Conservation (phyloP, 2,113 vertebrate species). For the Lethenteron reissneri region DNA sequence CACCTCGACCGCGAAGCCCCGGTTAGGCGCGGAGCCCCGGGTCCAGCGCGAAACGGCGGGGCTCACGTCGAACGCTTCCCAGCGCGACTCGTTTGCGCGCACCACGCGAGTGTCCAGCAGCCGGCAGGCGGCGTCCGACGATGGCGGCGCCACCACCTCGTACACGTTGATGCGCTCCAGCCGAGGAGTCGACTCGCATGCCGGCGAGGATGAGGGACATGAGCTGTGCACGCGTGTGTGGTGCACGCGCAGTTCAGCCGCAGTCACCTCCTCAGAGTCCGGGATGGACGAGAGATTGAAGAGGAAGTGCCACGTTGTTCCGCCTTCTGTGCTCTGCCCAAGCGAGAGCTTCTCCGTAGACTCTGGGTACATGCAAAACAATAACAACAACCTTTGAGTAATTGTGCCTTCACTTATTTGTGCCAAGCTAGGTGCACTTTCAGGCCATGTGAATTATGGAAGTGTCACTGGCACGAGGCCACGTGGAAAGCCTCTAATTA, state of each 20-base stretch:
- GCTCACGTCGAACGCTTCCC: conserved; percentile 93
- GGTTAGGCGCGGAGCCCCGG: conserved; percentile 51
- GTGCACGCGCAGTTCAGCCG: conserved; percentile 81
- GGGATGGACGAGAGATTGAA: conserved; percentile 87
- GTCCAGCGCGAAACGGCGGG: conserved; percentile 72
- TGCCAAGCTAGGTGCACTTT: too few species aligned
- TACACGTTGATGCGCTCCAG: conserved; percentile 93
- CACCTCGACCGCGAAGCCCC: conserved; percentile 82
- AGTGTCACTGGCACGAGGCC: too few species aligned
- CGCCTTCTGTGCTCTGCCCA: too few species aligned
- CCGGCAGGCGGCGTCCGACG: conserved; percentile 36
- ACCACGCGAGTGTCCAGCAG: conserved; percentile 89
- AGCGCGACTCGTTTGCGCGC: conserved; percentile 59
- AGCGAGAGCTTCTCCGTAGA: too few species aligned
- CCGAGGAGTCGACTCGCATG: conserved; percentile 27
- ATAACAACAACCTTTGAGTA: too few species aligned
- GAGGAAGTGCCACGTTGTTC: conserved; percentile 65
- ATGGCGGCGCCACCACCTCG: conserved; percentile 58
- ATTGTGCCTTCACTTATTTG: too few species aligned
- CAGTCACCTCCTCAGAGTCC: conserved; percentile 58
- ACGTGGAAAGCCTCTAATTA: too few species aligned
- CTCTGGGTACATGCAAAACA: too few species aligned
- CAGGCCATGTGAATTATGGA: too few species aligned
- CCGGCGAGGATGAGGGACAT: neutral
- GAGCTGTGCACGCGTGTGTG: conserved; percentile 49